These are phyloP conservation scores for Dromiciops gliroides DNA, from an alignment of 2,113 vertebrate species.

Conservation along the genomic window DNA sequence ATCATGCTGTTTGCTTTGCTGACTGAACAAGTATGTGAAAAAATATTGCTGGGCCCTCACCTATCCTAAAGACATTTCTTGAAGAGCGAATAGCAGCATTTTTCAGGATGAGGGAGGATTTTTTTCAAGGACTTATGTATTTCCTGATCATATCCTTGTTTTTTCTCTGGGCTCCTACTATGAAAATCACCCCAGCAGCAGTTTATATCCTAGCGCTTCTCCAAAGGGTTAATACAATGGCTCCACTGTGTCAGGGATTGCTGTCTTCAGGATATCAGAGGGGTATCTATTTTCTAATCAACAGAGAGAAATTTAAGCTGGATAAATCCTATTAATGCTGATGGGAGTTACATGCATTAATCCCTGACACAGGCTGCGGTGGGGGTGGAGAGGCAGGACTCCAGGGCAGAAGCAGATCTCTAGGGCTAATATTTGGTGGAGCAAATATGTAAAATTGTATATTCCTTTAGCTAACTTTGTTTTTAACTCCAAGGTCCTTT, in stretches of 20 bases:
- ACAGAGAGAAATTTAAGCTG: slow-evolving; percentile 46
- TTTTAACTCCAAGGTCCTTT: slow-evolving; percentile 45
- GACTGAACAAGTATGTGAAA: neutral
- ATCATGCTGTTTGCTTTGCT: neutral
- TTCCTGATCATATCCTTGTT: slow-evolving; percentile 9
- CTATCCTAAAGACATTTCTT: neutral
- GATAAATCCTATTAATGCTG: slow-evolving; percentile 31
- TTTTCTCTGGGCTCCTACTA: slow-evolving; percentile 26
- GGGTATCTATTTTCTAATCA: slow-evolving; percentile 60
- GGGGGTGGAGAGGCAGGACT: neutral
- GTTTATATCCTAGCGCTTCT: neutral
- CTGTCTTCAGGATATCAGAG: slow-evolving; percentile 57
- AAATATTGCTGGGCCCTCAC: neutral
- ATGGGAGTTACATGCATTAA: neutral
- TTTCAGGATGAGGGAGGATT: slow-evolving; percentile 40
- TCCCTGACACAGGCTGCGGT: neutral
- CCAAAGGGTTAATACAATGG: slow-evolving; percentile 30
- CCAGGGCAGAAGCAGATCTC: neutral
- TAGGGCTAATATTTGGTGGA: slow-evolving; percentile 45
- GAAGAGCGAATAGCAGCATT: neutral
- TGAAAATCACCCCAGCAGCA: slow-evolving; percentile 45
- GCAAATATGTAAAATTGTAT: slow-evolving; percentile 48
- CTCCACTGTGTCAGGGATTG: slow-evolving; percentile 22
- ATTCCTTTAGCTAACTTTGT: slow-evolving; percentile 55
- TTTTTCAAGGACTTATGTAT: slow-evolving; percentile 13